These are phyloP conservation scores for Macrosiphum euphorbiae DNA, from an alignment of 2,888 invertebrate genomes.

Conservation along the genomic window DNA sequence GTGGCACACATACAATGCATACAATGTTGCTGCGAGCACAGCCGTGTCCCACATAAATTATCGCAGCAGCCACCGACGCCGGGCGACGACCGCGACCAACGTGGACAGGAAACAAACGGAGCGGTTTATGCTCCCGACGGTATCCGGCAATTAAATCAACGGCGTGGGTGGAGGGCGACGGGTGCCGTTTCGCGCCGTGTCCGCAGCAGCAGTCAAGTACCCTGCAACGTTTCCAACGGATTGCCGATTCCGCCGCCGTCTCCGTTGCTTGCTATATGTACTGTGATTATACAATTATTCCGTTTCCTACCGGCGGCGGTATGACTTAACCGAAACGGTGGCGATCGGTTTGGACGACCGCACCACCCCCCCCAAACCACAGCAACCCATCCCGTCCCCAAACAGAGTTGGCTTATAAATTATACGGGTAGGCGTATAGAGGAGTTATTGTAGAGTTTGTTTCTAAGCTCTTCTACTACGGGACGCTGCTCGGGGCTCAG, in stretches of 20 bases:
- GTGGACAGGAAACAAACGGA: conserved; percentile 11
- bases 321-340: neutral
- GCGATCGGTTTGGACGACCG: neutral
- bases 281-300: neutral
- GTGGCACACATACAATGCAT: neutral
- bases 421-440: neutral
- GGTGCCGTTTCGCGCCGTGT: neutral
- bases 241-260: neutral
- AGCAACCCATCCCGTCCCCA: no score
- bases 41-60: conserved; percentile 19
- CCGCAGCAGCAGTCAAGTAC: neutral
- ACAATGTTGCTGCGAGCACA: neutral
- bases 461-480: neutral
- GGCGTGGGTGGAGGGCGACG: neutral
- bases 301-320: neutral
- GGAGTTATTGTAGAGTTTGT: neutral
- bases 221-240: neutral
- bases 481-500: neutral
- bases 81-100: conserved; percentile 1
- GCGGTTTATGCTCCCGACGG: neutral
- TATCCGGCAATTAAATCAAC: conserved; percentile 16
- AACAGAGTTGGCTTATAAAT: neutral
- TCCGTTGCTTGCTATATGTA: neutral
- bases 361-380: neutral
- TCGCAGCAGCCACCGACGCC: neutral